Evolutionary conservation across 2,113 vertebrate genomes (phyloP).

Genomic region (Megaceryle maxima): DNA sequence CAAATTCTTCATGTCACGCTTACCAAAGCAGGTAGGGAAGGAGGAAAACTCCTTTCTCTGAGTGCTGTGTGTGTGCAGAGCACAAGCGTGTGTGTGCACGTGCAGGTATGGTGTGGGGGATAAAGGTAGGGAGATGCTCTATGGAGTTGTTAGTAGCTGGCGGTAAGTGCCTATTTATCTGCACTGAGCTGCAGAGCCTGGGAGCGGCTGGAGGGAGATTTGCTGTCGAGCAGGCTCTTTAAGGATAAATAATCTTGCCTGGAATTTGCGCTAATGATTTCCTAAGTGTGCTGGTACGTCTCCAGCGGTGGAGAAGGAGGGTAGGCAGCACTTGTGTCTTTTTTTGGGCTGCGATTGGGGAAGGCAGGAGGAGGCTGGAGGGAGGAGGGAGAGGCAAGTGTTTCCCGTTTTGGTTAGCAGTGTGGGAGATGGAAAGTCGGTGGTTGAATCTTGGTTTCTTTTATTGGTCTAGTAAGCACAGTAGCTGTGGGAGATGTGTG

Average conservation of each 20-base stretch:
- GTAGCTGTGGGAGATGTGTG: neutral
- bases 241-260: conserved; percentile 21
- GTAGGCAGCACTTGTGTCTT: neutral
- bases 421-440: conserved; percentile 22
- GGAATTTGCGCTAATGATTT: conserved; percentile 2
- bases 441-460: conserved; percentile 12
- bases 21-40: neutral
- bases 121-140: neutral
- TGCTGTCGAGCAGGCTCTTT: neutral
- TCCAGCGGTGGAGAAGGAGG: neutral
- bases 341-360: neutral
- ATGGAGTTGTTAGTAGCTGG: neutral
- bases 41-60: neutral
- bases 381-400: neutral
- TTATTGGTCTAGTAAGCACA: neutral
- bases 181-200: neutral
- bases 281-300: neutral
- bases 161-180: neutral
- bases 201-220: neutral
- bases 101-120: rapidly evolving
- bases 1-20: neutral
- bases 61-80: rapidly evolving
- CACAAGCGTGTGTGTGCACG: rapidly evolving
- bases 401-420: neutral
- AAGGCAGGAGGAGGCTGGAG: neutral